phyloP scores from a whole-genome alignment of 2,797 vertebrate genomes.

The Enteromius treurensis region DNA sequence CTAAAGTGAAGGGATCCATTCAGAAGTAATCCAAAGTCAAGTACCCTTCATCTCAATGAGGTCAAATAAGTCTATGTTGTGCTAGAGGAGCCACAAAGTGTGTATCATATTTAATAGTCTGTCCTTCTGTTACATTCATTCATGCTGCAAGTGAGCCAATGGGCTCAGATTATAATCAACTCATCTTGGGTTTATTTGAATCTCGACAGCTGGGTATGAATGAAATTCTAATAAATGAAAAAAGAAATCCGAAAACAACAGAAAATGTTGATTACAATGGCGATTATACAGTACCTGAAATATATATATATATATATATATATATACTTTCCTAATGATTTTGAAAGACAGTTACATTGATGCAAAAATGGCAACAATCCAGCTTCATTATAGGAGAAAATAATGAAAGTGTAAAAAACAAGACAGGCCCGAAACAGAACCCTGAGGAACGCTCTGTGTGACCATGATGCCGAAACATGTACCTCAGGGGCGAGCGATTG shows the following conservation, averaged over 20 bases:
- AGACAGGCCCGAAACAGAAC: not conserved
- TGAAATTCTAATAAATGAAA: not conserved
- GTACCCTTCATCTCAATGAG: slow-evolving; percentile 33
- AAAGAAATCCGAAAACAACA: not conserved
- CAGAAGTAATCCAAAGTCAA: slow-evolving; percentile 30
- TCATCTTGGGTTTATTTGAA: not conserved
- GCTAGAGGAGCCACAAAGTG: slow-evolving; percentile 21
- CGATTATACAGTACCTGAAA: not conserved
- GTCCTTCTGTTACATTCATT: not conserved
- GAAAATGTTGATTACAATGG: not conserved
- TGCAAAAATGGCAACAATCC: not conserved
- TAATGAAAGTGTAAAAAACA: not conserved
- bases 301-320: too few species aligned
- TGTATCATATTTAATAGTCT: slow-evolving; percentile 3
- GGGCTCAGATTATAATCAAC: not conserved
- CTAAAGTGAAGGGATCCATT: slow-evolving; percentile 41
- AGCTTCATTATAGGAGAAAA: not conserved
- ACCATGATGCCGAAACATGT: slow-evolving; percentile 56
- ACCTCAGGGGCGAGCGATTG: slow-evolving; percentile 43
- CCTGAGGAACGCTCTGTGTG: slow-evolving; percentile 3
- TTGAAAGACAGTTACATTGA: not conserved
- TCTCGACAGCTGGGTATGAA: not conserved
- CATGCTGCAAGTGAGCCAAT: not conserved
- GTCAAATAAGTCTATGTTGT: slow-evolving; percentile 38
- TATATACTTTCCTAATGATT: not conserved